Evolutionary conservation across 2,797 vertebrate genomes (phyloP), one percentile per base, ranked within the genome.

Genomic region (Selene dorsalis): DNA sequence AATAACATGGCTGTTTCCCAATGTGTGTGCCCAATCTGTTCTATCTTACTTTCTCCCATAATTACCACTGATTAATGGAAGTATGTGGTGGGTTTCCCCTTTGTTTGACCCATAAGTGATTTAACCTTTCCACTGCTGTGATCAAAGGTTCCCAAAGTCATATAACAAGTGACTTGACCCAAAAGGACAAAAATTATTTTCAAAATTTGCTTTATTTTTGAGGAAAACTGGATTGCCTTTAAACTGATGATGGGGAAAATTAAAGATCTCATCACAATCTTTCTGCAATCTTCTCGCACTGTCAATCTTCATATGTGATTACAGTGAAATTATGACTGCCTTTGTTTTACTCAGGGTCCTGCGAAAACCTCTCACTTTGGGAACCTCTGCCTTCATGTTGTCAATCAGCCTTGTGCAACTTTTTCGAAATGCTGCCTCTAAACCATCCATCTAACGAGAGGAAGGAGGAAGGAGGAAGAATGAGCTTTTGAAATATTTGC

Each of bases 1-100:
- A 88, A 72, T 87, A 88, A 90, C 87, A 82, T 38, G 56, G 28
- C 70, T 85, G 47, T 79, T 82, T 66, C 53, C 10, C 30, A 68
- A 67, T 63, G 43, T 17, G 32, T 35, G 32, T 35, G 32, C 32
- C 32, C 1, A 35, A 35, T 28, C 12, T 73, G 13, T 48, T 43
- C n/a, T n/a, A n/a, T n/a, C 20, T 39, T 69, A 24, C 39, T 59
- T 80, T 50, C 9, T 58, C 41, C 47, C 59, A 64, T 72, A 63
- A 88, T 73, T 26, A 70, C 30, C 24, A 43, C 55, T 38, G n/a
- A 58, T 68, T 69, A 64, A 70, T 73, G 26, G 39, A 79, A 63
- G 52, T 48, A 47, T 39, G 39, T 11, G 57, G 48, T 26, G 57
- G 17, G 24, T 75, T 73, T 63, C 47, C 18, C 20, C 4, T 5